These are phyloP conservation scores for Gymnorhina tibicen DNA, from an alignment of 2,113 vertebrate genomes.

Conservation along the genomic window DNA sequence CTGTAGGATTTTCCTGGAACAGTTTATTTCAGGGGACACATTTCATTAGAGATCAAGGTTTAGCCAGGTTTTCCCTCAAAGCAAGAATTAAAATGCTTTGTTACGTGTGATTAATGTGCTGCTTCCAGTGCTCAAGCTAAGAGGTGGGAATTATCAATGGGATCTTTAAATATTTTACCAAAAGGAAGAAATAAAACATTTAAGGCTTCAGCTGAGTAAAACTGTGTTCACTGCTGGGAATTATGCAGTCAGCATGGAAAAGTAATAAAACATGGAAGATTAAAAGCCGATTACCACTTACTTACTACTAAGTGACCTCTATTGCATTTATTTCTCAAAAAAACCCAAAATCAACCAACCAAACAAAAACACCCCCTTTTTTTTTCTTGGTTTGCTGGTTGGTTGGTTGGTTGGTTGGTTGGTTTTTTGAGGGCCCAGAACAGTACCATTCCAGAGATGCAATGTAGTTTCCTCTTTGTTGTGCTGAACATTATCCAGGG, in stretches of 20 bases:
- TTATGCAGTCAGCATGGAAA: background rate
- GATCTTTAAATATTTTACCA: background rate
- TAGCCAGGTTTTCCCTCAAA: background rate
- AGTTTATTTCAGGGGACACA: background rate
- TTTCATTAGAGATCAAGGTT: background rate
- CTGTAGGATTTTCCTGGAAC: background rate
- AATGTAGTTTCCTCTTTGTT: background rate
- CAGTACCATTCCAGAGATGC: background rate
- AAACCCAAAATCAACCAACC: background rate
- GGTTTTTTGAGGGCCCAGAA: background rate
- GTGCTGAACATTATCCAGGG: background rate
- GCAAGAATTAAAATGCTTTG: background rate
- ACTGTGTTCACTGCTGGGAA: background rate
- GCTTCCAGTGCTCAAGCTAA: background rate
- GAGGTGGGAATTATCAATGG: background rate
- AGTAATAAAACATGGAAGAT: background rate
- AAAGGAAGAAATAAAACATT: background rate
- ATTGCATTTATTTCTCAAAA: background rate
- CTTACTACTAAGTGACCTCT: background rate
- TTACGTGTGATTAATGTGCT: background rate
- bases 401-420: background rate
- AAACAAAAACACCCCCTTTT: too few species aligned
- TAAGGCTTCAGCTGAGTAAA: background rate
- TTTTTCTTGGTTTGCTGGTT: background rate
- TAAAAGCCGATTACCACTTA: background rate